Evolutionary conservation across 2,888 invertebrate species (phyloP).

Genomic region (Noctua janthe): DNA sequence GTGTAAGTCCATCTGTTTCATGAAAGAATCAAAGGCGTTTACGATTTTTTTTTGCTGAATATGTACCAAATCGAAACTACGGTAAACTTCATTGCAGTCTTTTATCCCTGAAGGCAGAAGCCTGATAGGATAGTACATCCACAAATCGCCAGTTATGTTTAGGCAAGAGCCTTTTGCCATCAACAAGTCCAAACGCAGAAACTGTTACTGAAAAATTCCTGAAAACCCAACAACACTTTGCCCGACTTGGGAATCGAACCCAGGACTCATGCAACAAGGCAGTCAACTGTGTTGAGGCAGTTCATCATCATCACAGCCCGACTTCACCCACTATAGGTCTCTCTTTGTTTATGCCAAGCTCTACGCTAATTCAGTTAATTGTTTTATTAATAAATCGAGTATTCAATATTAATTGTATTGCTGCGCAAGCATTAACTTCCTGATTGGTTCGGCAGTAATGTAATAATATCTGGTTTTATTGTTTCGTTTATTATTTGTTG

Average conservation of each 20-base stretch:
- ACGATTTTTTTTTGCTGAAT: neutral
- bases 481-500: conserved; percentile 48
- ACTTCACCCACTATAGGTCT: neutral
- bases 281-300: neutral
- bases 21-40: neutral
- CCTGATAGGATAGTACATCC: no score
- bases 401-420: conserved; percentile 32
- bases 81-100: neutral
- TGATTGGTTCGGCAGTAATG: conserved; percentile 29
- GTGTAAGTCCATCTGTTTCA: neutral
- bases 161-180: no score
- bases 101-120: neutral
- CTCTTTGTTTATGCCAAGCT: neutral
- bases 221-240: neutral
- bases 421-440: conserved; percentile 29
- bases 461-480: conserved; percentile 46
- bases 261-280: neutral
- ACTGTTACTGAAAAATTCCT: neutral
- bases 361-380: neutral
- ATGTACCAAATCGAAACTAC: neutral
- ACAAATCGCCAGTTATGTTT: neutral
- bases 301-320: neutral
- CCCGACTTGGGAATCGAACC: neutral
- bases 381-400: conserved; percentile 37
- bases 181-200: no score